Conservation (phyloP, 2,888 invertebrate species). For the Stenurella melanura region DNA sequence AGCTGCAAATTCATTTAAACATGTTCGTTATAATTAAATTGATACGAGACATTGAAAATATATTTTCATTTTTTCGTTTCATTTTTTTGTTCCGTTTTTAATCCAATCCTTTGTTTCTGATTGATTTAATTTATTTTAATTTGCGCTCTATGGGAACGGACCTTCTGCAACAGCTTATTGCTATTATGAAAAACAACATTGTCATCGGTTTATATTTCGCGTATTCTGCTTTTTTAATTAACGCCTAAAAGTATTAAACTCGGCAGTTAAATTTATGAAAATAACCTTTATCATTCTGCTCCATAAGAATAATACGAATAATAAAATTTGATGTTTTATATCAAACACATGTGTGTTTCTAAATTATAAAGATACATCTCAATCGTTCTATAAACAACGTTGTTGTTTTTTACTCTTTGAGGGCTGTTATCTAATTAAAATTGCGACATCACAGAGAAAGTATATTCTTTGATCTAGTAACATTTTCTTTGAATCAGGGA, state of each 20-base stretch:
- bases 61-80: constrained; percentile 60
- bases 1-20: constrained; percentile 73
- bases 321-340: neutral
- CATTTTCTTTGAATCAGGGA: too few species aligned
- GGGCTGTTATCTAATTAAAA: too few species aligned
- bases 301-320: neutral
- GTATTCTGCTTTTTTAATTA: constrained; percentile 53
- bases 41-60: constrained; percentile 70
- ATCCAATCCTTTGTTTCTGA: constrained; percentile 61
- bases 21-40: constrained; percentile 71
- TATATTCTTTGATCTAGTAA: too few species aligned
- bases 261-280: constrained; percentile 13
- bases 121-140: constrained; percentile 62
- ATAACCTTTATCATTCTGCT: constrained; percentile 16
- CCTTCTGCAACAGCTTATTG: constrained; percentile 54
- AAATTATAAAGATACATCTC: too few species aligned
- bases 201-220: constrained; percentile 53
- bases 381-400: too few species aligned
- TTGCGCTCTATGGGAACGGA: constrained; percentile 51
- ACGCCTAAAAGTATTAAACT: constrained; percentile 41
- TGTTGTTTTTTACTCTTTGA: too few species aligned
- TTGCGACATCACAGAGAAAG: too few species aligned
- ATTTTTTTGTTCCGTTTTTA: constrained; percentile 58
- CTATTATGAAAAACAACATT: constrained; percentile 55
- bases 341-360: too few species aligned